Conservation (phyloP, 2,113 vertebrate species). For the Macroglossus sobrinus region DNA sequence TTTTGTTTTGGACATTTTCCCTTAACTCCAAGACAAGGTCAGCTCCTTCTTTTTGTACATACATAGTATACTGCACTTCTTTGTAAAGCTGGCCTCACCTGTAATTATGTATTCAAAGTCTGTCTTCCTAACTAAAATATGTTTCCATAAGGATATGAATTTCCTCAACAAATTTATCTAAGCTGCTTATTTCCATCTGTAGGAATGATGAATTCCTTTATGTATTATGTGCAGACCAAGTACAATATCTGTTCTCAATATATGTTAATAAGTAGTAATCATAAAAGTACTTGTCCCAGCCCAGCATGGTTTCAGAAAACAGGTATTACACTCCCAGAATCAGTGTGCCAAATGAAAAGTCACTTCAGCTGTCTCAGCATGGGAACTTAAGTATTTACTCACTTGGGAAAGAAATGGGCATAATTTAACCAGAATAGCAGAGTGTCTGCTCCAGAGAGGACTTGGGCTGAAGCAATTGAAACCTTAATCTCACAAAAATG, state of each 20-base stretch:
- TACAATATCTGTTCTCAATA: slow-evolving; percentile 49
- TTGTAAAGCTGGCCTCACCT: not conserved
- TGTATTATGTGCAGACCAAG: not conserved
- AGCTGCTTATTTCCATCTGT: not conserved
- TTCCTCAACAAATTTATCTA: not conserved
- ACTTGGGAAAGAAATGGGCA: slow-evolving; percentile 50
- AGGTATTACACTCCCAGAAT: slow-evolving; percentile 2
- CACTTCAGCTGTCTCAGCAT: slow-evolving; percentile 51
- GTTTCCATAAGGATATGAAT: not conserved
- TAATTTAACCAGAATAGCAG: slow-evolving; percentile 50
- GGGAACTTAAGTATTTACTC: slow-evolving; percentile 49
- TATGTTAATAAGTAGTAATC: slow-evolving; percentile 39
- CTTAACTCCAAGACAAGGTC: not conserved
- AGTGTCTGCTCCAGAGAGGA: slow-evolving; percentile 50
- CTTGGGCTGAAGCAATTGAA: slow-evolving; percentile 41
- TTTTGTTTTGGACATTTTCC: not conserved
- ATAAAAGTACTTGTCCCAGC: slow-evolving; percentile 37
- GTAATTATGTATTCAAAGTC: not conserved
- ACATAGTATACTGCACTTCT: not conserved
- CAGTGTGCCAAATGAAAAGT: slow-evolving; percentile 48
- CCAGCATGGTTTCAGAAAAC: slow-evolving; percentile 22
- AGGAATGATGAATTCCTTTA: slow-evolving; percentile 28
- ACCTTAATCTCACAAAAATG: slow-evolving; percentile 51
- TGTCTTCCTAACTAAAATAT: not conserved
- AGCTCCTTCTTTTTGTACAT: not conserved